Evolutionary conservation across 2,888 invertebrate species (phyloP), one percentile per base, ranked within the genome.

Genomic region (Slavum lentiscoides): DNA sequence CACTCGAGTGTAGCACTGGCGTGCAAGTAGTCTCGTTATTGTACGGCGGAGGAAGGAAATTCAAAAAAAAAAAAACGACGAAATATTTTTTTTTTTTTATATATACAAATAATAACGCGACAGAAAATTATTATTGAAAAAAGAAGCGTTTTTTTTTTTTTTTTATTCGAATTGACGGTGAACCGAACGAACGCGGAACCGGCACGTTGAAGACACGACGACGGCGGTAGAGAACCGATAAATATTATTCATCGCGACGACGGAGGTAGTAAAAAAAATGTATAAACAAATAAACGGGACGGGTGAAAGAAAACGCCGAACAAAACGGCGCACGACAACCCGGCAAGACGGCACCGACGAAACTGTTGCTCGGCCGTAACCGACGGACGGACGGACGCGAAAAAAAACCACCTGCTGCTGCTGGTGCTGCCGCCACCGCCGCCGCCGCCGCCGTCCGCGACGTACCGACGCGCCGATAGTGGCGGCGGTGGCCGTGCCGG

Each of bases 341-440:
- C 13, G 9, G 0, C n/a, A n/a, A 30, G 62, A 70, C 64, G 23
- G 80, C 55, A 55, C 70, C 19, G 62, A 80, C 70, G 70, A 80
- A 80, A 80, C 80, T 80, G 80, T 80, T 80, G 80, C 69, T 69
- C 69, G 23, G 55, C 23, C 58, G 61, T 70, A 49, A 39, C 64
- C 39, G 69, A 62, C 19, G 70, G 70, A 59, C 58, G 75, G 75
- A 67, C 67, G 70, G 70, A 59, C 58, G 75, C 43, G 58, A 58
- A 61, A 70, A 62, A 80, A 69, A 62, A 80, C 80, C 80, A 64
- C 64, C 80, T 80, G 80, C 69, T 80, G 80, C 69, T 62, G 70
- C 55, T 21, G 70, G 55, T 43, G 76, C 53, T 43, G 68, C 19
- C n/a, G 73, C 23, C 53, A 61, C 21, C 23, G 66, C 49, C 49